These are phyloP conservation scores for Galemys pyrenaicus DNA, from an alignment of 2,113 vertebrate genomes.

Conservation along the genomic window DNA sequence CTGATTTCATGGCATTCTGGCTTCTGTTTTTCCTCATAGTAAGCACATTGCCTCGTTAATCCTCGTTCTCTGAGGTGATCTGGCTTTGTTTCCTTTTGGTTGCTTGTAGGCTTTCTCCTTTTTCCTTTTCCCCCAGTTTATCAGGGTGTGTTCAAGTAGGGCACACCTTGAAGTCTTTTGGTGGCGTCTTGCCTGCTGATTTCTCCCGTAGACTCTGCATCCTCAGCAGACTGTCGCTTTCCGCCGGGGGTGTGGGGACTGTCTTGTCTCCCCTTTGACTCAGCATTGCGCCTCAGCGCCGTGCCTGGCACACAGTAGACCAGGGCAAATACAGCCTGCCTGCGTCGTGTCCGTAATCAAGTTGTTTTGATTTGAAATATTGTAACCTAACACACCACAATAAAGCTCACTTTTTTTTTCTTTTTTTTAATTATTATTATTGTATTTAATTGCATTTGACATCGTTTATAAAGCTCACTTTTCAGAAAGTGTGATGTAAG, in stretches of 20 bases:
- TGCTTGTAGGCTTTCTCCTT: neutral
- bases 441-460: too few relatives aligned
- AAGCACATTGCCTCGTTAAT: neutral
- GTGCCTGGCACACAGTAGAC: too few relatives aligned
- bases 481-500: neutral
- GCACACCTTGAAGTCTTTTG: too few relatives aligned
- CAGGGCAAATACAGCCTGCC: neutral
- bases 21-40: neutral
- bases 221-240: neutral
- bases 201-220: neutral
- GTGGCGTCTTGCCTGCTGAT: neutral
- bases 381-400: too few relatives aligned
- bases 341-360: fast-evolving
- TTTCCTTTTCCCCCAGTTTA: neutral
- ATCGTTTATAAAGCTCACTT: neutral
- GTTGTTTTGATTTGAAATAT: neutral
- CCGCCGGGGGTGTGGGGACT: too few relatives aligned
- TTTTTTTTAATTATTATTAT: too few relatives aligned
- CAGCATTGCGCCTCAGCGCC: too few relatives aligned
- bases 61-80: neutral
- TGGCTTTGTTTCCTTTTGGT: neutral
- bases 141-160: neutral
- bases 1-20: neutral
- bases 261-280: neutral
- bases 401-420: neutral